phyloP scores from a whole-genome alignment of 2,113 vertebrate species.

The Ctenomys sociabilis region DNA sequence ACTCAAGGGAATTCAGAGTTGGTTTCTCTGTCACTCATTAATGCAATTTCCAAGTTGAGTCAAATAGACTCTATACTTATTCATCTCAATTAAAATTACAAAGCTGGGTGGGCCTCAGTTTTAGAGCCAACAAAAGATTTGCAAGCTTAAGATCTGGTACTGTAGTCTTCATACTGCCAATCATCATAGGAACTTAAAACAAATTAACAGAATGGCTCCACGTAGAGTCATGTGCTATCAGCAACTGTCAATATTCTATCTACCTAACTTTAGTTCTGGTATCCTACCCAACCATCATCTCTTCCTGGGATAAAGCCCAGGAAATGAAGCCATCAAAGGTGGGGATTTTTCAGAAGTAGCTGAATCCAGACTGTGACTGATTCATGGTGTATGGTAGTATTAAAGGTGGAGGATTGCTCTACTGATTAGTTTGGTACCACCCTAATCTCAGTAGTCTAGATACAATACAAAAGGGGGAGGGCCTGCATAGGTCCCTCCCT shows the following conservation, averaged over 20 bases:
- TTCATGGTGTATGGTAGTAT: not conserved
- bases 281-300: constrained; percentile 65
- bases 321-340: constrained; percentile 28
- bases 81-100: constrained; percentile 24
- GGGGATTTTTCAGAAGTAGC: not conserved
- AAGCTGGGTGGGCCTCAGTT: constrained; percentile 18
- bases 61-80: not conserved
- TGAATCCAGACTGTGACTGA: not conserved
- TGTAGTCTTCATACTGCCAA: not conserved
- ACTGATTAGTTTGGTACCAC: not conserved
- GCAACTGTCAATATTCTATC: not conserved
- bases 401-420: not conserved
- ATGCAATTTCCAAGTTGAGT: not conserved
- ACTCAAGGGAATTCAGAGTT: constrained; percentile 25
- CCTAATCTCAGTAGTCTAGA: not conserved
- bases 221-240: not conserved
- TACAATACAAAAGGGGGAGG: not conserved
- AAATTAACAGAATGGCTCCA: not conserved
- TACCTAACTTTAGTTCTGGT: constrained; percentile 41
- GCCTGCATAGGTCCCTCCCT: not conserved
- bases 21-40: not conserved
- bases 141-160: not conserved
- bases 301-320: constrained; percentile 68
- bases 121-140: constrained; percentile 41
- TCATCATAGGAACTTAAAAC: not conserved